A percentile compares a stretch with the other conserved stretches of the same genome.
Evolutionary conservation across 2,888 invertebrate species (phyloP).

Genomic region (Apodemia duryi): DNA sequence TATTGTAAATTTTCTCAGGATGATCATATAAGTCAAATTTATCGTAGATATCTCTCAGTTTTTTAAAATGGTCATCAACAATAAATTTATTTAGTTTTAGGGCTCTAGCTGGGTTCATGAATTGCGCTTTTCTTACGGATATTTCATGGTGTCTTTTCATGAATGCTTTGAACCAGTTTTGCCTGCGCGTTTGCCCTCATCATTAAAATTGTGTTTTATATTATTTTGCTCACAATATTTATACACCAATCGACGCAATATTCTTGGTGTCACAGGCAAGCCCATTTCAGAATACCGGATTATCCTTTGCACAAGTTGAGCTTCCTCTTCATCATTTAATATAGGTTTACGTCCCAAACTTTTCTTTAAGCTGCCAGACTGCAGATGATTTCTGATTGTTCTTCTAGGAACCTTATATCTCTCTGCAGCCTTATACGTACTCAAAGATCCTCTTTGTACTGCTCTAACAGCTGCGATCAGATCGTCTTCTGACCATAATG

Average conservation of each 20-base stretch:
- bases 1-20: constrained; percentile 32
- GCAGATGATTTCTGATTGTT: no score
- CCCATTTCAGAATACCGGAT: neutral
- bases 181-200: constrained; percentile 27
- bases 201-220: constrained; percentile 34
- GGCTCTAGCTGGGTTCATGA: constrained; percentile 36
- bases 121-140: constrained; percentile 30
- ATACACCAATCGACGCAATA: constrained; percentile 25
- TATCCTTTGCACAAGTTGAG: no score
- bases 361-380: no score
- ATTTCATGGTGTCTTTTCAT: constrained; percentile 32
- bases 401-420: no score
- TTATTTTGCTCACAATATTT: constrained; percentile 34
- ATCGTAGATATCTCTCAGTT: constrained; percentile 26
- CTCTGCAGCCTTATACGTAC: no score
- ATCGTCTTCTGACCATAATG: no score
- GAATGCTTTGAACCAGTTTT: constrained; percentile 34
- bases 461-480: no score
- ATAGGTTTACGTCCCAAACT: no score
- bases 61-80: constrained; percentile 32
- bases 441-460: no score
- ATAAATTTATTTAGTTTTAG: constrained; percentile 36
- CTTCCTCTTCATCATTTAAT: no score
- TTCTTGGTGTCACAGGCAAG: constrained; percentile 21
- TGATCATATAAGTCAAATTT: constrained; percentile 25